Base-by-base conservation (phyloP, 2,888 invertebrate species). In the Leptopterna dolabrata region DNA sequence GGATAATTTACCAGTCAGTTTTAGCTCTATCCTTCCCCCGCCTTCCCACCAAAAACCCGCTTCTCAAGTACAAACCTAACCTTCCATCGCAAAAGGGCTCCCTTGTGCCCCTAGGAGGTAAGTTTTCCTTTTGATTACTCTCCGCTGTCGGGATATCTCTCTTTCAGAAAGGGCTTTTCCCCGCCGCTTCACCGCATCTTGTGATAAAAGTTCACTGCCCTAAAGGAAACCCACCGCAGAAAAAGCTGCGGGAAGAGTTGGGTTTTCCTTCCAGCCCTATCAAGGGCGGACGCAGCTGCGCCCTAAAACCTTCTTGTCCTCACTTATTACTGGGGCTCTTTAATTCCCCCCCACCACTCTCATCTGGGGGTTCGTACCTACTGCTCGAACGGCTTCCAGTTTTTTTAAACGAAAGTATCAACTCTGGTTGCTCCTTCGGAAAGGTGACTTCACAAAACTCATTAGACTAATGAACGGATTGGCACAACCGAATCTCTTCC, bases 121-220 rank as follows among this genome's bases (percentile, higher is more conserved):
- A 78, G 78, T 78, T 78, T 78, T 78, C 78, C 78, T 78, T 78
- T 78, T 78, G 78, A 78, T 78, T 78, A 78, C 78, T 78, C 78
- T 45, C 78, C 78, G 41, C 78, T 45, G 78, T 78, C 45, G 43
- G 19, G 78, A 45, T n/a, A n/a, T 78, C 78, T 78, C 78, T 78
- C 78, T 78, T 78, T 36, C 16, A 41, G 36, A 36, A 76, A 76
- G n/a, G n/a, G 43, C 16, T 29, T 14, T 11, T 7, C 36, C 76
- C 19, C 0, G 70, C 7, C 78, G 45, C 41, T 76, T 76, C 41
- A 19, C 1, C 41, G n/a, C 51, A 6, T 41, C 76, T 78, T 78
- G 43, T 78, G 78, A 78, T 78, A 78, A 78, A 78, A 78, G 78
- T 78, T 78, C 78, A 78, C 78, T 45, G 78, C 78, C 78, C 78